These are phyloP conservation scores for Stegastes partitus DNA, from an alignment of 2,113 vertebrate genomes.

Conservation along the genomic window DNA sequence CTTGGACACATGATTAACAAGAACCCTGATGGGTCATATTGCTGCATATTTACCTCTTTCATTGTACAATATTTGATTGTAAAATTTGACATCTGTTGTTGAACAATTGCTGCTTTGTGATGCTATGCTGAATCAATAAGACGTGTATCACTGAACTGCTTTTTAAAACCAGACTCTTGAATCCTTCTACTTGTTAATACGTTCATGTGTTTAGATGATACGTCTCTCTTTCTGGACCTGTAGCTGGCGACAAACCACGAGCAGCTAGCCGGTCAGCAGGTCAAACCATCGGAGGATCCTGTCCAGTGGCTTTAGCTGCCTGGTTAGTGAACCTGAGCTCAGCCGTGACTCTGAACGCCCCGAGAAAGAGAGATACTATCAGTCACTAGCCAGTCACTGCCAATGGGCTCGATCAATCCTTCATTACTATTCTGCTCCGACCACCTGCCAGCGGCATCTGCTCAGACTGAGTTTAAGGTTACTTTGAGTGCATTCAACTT, in stretches of 20 bases:
- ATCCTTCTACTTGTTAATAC: conserved; percentile 52
- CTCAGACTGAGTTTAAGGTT: conserved; percentile 40
- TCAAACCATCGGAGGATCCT: conserved; percentile 56
- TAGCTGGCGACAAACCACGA: conserved; percentile 35
- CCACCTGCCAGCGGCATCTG: conserved; percentile 52
- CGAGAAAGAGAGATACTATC: conserved; percentile 54
- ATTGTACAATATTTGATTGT: conserved; percentile 69
- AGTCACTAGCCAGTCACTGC: conserved; percentile 56
- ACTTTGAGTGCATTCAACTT: conserved; percentile 42
- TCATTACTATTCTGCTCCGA: conserved; percentile 67
- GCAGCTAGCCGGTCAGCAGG: conserved; percentile 40
- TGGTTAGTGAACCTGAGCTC: conserved; percentile 46
- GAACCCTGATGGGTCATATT: conserved; percentile 67
- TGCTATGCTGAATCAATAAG: conserved; percentile 69
- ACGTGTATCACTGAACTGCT: conserved; percentile 47
- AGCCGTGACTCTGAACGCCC: conserved; percentile 45
- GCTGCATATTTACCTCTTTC: conserved; percentile 79
- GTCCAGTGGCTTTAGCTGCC: conserved; percentile 52
- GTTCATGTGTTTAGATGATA: conserved; percentile 55
- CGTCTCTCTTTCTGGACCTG: conserved; percentile 43
- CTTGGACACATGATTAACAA: conserved; percentile 60
- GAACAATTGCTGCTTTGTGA: conserved; percentile 72
- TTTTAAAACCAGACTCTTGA: conserved; percentile 50
- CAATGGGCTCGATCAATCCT: conserved; percentile 61
- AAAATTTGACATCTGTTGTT: conserved; percentile 61